Conservation (phyloP, 2,888 invertebrate species). For the Stenichneumon culpator region DNA sequence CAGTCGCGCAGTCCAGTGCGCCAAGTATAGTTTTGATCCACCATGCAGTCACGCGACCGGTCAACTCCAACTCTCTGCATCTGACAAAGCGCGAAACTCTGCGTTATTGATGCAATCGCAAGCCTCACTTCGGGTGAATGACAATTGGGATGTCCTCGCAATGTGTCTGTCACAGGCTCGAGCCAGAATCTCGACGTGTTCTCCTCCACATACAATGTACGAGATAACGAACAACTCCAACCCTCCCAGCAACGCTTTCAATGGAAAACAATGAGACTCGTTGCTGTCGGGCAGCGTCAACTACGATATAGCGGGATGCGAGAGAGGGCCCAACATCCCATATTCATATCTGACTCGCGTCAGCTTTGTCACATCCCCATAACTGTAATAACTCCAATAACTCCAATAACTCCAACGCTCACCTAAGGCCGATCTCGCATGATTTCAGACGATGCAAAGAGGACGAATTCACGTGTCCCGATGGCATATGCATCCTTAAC, state of each 20-base stretch:
- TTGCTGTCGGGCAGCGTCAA: slow-evolving; percentile 27
- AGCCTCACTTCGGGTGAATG: background rate
- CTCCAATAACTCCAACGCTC: no score
- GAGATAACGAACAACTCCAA: slow-evolving; percentile 37
- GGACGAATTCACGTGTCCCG: slow-evolving; percentile 91
- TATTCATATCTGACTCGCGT: slow-evolving; percentile 13
- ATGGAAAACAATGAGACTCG: slow-evolving; percentile 42
- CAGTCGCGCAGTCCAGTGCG: no score
- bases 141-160: slow-evolving; percentile 1
- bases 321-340: background rate
- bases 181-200: background rate
- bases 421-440: no score
- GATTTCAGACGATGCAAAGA: slow-evolving; percentile 87
- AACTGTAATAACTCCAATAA: background rate
- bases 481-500: slow-evolving; percentile 92
- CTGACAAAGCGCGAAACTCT: background rate
- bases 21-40: no score
- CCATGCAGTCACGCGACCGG: background rate
- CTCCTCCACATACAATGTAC: background rate
- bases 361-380: background rate
- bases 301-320: slow-evolving; percentile 20
- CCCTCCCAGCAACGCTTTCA: slow-evolving; percentile 36
- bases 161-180: background rate
- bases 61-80: background rate
- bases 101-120: slow-evolving; percentile 6